phyloP scores from a whole-genome alignment of 1,140 invertebrate species.

The Tetragonula clypearis region DNA sequence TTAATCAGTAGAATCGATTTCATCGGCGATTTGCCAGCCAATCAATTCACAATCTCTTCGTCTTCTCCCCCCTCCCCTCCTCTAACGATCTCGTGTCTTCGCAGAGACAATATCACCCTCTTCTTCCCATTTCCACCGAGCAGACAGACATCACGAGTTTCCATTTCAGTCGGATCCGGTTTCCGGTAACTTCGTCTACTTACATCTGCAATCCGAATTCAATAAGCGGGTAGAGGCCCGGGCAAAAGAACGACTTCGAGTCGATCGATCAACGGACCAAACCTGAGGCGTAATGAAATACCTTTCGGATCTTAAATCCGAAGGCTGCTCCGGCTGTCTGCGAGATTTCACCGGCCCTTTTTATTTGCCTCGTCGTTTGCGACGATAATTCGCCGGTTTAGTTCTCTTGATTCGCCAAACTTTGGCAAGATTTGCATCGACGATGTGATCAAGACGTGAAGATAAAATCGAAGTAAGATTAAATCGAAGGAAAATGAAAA shows the following conservation, averaged over 20 bases:
- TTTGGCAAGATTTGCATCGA: too few species aligned
- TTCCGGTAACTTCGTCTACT: constrained; percentile 1
- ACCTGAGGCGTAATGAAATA: constrained; percentile 17
- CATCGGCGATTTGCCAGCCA: neutral
- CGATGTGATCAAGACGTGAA: too few species aligned
- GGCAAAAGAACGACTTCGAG: neutral
- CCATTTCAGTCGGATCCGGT: neutral
- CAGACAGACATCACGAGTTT: neutral
- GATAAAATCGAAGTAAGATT: too few species aligned
- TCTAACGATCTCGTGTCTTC: neutral
- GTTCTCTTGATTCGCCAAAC: too few species aligned
- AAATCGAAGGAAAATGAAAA: too few species aligned
- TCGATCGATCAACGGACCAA: constrained; percentile 11
- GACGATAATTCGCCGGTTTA: too few species aligned
- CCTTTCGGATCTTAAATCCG: constrained; percentile 17
- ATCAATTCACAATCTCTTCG: neutral
- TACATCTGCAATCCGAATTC: constrained; percentile 33
- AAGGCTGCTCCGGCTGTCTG: too few species aligned
- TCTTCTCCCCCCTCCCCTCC: too few species aligned
- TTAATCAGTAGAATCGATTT: constrained; percentile 5
- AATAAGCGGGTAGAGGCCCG: neutral
- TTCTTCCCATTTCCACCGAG: too few species aligned
- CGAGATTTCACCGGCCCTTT: neutral
- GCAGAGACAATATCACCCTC: neutral
- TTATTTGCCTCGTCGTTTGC: neutral